Percentiles rank a stretch among this genome's conserved stretches.
Evolutionary conservation across 2,888 invertebrate species (phyloP).

Genomic region (Holacanthella duospinosa): DNA sequence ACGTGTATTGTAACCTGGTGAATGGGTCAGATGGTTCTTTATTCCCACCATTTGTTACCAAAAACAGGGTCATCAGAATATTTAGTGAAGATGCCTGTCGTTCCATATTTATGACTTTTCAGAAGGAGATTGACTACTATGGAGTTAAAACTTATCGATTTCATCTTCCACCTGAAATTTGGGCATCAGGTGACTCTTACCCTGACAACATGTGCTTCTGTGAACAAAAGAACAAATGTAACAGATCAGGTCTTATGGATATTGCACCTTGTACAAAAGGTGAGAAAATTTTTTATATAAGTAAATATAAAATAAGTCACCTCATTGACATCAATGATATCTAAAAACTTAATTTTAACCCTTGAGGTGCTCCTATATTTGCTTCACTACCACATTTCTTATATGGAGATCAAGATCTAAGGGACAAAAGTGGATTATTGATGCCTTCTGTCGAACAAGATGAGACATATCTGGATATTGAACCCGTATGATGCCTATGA

Average conservation of each 20-base stretch:
- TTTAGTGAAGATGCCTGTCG: neutral
- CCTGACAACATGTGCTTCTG: slow-evolving; percentile 5
- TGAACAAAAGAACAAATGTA: neutral
- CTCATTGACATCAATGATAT: too few relatives aligned
- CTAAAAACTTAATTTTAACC: neutral
- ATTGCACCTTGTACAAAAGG: neutral
- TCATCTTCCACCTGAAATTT: neutral
- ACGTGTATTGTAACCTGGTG: neutral
- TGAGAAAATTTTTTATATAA: neutral
- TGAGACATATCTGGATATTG: neutral
- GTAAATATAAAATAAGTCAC: neutral
- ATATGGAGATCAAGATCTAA: neutral
- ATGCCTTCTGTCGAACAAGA: neutral
- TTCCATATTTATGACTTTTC: neutral
- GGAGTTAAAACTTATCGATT: neutral
- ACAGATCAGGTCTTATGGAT: neutral
- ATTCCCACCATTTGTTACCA: neutral
- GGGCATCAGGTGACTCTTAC: neutral
- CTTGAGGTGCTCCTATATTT: slow-evolving; percentile 2
- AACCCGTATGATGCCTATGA: neutral
- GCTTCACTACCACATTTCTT: slow-evolving; percentile 3
- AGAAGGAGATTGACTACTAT: neutral
- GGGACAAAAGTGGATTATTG: neutral
- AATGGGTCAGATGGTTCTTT: neutral
- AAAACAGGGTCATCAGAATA: neutral